Evolutionary conservation across 2,797 vertebrate species (phyloP), one percentile per base, ranked within the genome.

Genomic region (Sebastes trivittatus): DNA sequence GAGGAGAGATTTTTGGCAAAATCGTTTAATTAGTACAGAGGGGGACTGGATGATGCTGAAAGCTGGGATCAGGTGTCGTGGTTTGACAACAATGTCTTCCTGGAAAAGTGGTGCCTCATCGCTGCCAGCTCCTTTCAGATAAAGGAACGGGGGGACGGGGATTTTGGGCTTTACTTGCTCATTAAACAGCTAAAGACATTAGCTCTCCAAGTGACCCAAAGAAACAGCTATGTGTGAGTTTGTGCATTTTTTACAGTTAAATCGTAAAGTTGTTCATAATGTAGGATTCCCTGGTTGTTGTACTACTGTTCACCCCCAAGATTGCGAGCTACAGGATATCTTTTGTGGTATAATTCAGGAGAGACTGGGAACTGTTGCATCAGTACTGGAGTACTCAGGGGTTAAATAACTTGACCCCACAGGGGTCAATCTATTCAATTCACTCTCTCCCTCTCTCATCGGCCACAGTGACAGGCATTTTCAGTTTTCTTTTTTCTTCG

Each of bases 351-450:
- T 84, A 60, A 83, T 60, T 75, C 59, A 79, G 27, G 38, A 64
- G 49, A 68, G 62, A 69, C 55, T 30, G 22, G 34, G 65, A 77
- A 75, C 61, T 58, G 56, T 84, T 82, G 36, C 75, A 77, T 90
- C 66, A 84, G 54, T 78, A 80, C 77, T 83, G 54, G 64, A 88
- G 81, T 72, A 76, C 67, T 65, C 54, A 81, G 71, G 75, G 92
- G 92, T 94, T 93, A 94, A 95, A 94, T 91, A 93, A 87, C 92
- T 94, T 94, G 89, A 95, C 91, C 92, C 82, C n/a, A 5, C 36
- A 20, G 85, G 65, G 89, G 89, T 93, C 87, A 85, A 67, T 69
- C 81, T 75, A 84, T 90, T 93, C 74, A 94, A 69, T 87, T 88
- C 64, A 59, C 72, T 86, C 72, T 86, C 89, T 83, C 87, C 87